phyloP scores from a whole-genome alignment of 2,113 vertebrate species.

The Cyanoramphus novaezelandiae region DNA sequence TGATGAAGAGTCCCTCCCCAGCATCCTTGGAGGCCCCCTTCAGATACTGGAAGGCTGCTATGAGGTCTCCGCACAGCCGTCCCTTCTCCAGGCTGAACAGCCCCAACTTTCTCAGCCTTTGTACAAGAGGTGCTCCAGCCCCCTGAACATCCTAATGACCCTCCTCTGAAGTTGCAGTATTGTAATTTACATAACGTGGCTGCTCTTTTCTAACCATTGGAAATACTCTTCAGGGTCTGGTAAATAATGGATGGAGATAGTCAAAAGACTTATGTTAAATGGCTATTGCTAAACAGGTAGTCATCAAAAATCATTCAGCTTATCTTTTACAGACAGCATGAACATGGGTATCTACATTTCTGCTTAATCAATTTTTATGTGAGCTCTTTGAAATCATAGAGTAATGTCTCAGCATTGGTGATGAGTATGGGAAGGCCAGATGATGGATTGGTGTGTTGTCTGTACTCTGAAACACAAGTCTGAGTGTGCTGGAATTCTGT shows the following conservation, averaged over 20 bases:
- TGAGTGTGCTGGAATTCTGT: not conserved
- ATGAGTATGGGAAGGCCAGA: not conserved
- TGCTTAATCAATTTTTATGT: not conserved
- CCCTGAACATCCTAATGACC: not conserved
- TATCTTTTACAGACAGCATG: not conserved
- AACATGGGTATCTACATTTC: not conserved
- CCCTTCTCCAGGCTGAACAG: not conserved
- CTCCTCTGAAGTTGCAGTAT: not conserved
- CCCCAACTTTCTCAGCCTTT: not conserved
- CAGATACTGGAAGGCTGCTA: not conserved
- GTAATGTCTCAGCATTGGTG: not conserved
- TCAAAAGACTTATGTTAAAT: not conserved
- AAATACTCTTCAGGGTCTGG: not conserved
- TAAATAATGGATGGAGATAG: not conserved
- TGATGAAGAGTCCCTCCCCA: not conserved
- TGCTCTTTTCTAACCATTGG: not conserved
- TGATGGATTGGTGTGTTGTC: not conserved
- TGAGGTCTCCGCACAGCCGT: not conserved
- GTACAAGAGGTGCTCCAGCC: not conserved
- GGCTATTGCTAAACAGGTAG: not conserved
- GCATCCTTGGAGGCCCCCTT: not conserved
- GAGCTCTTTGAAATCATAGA: not conserved
- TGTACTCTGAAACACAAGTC: accelerated
- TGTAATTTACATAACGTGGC: not conserved
- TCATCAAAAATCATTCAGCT: not conserved